These are phyloP conservation scores for Pomacea maculata DNA, from an alignment of 1,140 invertebrate genomes.

Conservation along the genomic window DNA sequence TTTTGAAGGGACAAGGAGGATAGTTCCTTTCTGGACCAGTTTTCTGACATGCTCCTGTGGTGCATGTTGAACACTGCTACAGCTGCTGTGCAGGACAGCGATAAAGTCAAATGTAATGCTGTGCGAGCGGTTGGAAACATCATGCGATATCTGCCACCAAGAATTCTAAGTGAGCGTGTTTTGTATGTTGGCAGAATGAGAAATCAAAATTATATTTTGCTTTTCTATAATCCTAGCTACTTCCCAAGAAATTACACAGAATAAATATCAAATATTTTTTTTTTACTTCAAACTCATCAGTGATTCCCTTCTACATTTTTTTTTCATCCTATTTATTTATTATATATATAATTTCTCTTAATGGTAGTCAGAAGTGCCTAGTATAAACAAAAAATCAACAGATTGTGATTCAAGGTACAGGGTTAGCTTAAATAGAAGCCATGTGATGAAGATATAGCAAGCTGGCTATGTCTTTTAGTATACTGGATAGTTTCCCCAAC, in stretches of 20 bases:
- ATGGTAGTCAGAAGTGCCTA: no score
- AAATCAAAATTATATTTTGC: neutral
- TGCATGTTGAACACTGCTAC: constrained; percentile 76
- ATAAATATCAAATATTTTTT: no score
- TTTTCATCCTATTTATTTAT: no score
- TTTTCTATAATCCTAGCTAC: neutral
- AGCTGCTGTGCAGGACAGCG: constrained; percentile 75
- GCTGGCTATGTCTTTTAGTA: neutral
- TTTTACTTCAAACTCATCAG: no score
- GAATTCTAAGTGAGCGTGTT: constrained; percentile 65
- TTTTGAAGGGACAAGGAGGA: constrained; percentile 48
- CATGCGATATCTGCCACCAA: constrained; percentile 72
- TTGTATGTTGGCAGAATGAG: neutral
- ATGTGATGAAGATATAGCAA: no score
- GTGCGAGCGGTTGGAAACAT: constrained; percentile 84
- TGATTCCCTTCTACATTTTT: no score
- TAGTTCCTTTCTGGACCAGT: constrained; percentile 69
- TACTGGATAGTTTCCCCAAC: neutral
- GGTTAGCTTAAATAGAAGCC: no score
- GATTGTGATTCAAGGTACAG: no score
- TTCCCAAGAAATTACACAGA: neutral
- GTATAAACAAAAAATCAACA: no score
- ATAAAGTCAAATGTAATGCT: constrained; percentile 79
- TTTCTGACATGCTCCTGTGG: constrained; percentile 75
- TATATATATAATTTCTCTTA: no score